Base-by-base conservation (phyloP, 2,113 vertebrate species). In the Rynchops niger region DNA sequence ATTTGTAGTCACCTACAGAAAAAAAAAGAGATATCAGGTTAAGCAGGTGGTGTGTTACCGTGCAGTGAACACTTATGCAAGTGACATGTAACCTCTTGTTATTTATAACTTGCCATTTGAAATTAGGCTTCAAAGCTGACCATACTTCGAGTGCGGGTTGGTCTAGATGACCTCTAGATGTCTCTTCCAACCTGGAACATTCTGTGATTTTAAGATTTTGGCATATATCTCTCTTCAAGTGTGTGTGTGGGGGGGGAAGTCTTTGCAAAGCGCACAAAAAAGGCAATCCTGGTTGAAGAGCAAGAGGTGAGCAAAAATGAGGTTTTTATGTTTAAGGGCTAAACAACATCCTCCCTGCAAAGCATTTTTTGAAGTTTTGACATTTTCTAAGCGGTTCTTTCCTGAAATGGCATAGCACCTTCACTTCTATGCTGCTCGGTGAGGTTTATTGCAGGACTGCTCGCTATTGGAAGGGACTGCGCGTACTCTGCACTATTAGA, bases 121-220 rank as follows among this genome's bases (percentile, higher is more conserved):
- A 93, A 96, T 79, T 56, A 72, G 25, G 36, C 23, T 93, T 94
- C 73, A 93, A 94, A 94, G 73, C 36, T 89, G n/a, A 70, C 25
- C 52, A 58, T 43, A 5, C 11, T 74, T 59, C 38, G 34, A 78
- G 34, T 0, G 3, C 30, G 26, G 8, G 16, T 15, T 69, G 30
- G 59, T 93, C 65, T 47, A 38, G 42, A 42, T 80, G 62, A 74
- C 62, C 36, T 76, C 40, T 59, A 15, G 9, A 79, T 30, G 43
- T 71, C 52, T 74, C 27, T 86, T 81, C 47, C 61, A 94, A 40
- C 19, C 61, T 56, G n/a, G 42, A 82, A 40, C 53, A 26, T 22
- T 69, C 53, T 61, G 32, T 16, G 49, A 85, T 55, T 78, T 80
- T 66, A 59, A 32, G 45, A 70, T 86, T 72, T 76, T 72, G 62